Conservation (phyloP, 1,140 invertebrate species). For the Drosophila sturtevanti region DNA sequence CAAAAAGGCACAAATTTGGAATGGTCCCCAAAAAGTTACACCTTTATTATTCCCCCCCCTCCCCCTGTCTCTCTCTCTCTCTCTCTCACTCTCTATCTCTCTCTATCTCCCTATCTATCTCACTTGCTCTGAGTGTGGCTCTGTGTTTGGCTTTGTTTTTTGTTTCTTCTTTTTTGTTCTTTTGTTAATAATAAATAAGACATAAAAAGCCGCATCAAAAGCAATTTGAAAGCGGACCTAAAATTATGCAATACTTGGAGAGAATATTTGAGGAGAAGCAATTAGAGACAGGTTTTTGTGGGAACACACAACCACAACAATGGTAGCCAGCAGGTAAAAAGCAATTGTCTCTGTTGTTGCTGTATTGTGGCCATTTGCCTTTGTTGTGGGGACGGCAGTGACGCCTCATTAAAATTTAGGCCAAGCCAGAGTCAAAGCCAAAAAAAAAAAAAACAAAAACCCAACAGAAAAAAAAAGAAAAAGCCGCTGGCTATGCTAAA, state of each 20-base stretch:
- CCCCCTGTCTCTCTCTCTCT: background rate
- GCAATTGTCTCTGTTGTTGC: conserved; percentile 68
- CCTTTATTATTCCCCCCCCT: background rate
- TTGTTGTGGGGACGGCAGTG: conserved; percentile 67
- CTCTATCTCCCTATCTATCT: background rate
- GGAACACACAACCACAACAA: conserved; percentile 38
- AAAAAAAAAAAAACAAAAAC: background rate
- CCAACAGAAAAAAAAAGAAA: background rate
- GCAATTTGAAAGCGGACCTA: conserved; percentile 62
- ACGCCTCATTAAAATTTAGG: conserved; percentile 79
- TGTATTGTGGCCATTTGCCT: conserved; percentile 45
- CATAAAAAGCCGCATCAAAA: conserved; percentile 77
- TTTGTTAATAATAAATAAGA: conserved; percentile 75
- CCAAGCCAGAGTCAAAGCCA: conserved; percentile 37
- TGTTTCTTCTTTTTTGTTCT: too few relatives aligned
- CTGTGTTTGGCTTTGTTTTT: conserved; percentile 20
- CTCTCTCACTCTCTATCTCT: background rate
- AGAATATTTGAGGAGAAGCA: conserved; percentile 44
- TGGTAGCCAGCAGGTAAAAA: conserved; percentile 75
- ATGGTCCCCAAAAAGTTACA: background rate
- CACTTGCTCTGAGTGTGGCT: background rate
- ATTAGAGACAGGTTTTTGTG: conserved; percentile 55
- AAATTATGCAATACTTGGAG: conserved; percentile 73
- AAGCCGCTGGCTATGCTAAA: background rate
- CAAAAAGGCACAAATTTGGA: background rate